phyloP scores from a whole-genome alignment of 2,113 vertebrate species.

The Aegotheles bennettii region DNA sequence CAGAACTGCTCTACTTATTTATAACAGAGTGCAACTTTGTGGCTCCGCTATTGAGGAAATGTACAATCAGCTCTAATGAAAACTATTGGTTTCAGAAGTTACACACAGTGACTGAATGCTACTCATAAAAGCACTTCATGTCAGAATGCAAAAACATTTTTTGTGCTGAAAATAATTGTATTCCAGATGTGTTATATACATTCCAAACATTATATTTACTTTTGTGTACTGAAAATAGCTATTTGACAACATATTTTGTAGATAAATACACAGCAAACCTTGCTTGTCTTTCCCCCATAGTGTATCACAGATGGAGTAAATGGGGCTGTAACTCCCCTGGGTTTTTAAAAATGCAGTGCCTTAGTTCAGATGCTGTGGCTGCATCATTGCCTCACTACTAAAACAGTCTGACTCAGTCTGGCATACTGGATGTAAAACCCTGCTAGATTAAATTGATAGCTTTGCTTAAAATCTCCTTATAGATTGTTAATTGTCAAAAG shows the following conservation, averaged over 20 bases:
- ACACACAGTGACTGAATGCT: background rate
- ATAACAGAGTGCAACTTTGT: background rate
- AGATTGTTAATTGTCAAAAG: slow-evolving; percentile 74
- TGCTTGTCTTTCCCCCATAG: background rate
- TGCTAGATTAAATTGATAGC: slow-evolving; percentile 66
- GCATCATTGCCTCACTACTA: slow-evolving; percentile 53
- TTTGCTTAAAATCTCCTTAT: slow-evolving; percentile 75
- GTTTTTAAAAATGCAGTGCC: slow-evolving; percentile 71
- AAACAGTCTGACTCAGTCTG: slow-evolving; percentile 32
- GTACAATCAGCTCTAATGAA: background rate
- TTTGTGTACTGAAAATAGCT: background rate
- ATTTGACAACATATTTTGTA: slow-evolving; percentile 49
- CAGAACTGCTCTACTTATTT: background rate
- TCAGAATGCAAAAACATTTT: background rate
- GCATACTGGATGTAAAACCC: slow-evolving; percentile 26
- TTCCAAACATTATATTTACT: background rate
- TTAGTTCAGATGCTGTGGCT: slow-evolving; percentile 60
- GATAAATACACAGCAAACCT: slow-evolving; percentile 52
- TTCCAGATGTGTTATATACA: background rate
- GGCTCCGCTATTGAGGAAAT: background rate
- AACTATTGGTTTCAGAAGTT: background rate
- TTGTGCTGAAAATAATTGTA: background rate
- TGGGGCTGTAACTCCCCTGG: slow-evolving; percentile 70
- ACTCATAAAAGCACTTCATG: background rate
- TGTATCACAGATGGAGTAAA: slow-evolving; percentile 78